These are phyloP conservation scores for Sandelia bainsii DNA, from an alignment of 2,797 vertebrate species.

Conservation along the genomic window DNA sequence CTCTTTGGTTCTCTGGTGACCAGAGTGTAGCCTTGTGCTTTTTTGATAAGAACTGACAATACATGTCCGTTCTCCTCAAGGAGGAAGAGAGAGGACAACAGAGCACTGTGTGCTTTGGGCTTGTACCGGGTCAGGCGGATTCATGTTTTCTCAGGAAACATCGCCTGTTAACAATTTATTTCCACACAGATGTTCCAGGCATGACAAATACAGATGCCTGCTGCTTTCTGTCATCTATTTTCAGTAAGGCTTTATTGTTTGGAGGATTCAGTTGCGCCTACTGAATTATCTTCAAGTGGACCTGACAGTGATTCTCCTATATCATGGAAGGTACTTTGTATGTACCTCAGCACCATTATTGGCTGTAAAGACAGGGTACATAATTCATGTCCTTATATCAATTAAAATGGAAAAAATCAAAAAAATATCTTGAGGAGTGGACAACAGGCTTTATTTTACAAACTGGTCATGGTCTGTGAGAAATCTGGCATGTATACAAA, in stretches of 20 bases:
- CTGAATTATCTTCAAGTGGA: slow-evolving; percentile 45
- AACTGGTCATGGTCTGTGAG: slow-evolving; percentile 16
- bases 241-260: slow-evolving; percentile 25
- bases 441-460: slow-evolving; percentile 7
- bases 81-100: slow-evolving; percentile 9
- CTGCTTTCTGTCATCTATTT: slow-evolving; percentile 25
- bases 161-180: slow-evolving; percentile 8
- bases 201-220: background rate
- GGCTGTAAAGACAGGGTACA: background rate
- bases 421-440: background rate
- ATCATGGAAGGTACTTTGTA: background rate
- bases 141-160: slow-evolving; percentile 22
- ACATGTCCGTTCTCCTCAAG: slow-evolving; percentile 14
- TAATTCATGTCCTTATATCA: background rate
- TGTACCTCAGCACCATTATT: background rate
- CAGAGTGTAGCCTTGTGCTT: slow-evolving; percentile 40
- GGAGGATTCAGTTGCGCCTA: slow-evolving; percentile 29
- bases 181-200: slow-evolving; percentile 26
- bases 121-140: background rate
- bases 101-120: slow-evolving; percentile 5
- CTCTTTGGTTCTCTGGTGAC: slow-evolving; percentile 37
- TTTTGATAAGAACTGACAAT: slow-evolving; percentile 52
- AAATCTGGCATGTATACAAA: slow-evolving; percentile 14
- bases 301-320: background rate
- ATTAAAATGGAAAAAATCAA: no score